Percentiles rank a stretch among this genome's conserved stretches.
Conservation (phyloP, 1,140 invertebrate species). For the Heliconius himera region DNA sequence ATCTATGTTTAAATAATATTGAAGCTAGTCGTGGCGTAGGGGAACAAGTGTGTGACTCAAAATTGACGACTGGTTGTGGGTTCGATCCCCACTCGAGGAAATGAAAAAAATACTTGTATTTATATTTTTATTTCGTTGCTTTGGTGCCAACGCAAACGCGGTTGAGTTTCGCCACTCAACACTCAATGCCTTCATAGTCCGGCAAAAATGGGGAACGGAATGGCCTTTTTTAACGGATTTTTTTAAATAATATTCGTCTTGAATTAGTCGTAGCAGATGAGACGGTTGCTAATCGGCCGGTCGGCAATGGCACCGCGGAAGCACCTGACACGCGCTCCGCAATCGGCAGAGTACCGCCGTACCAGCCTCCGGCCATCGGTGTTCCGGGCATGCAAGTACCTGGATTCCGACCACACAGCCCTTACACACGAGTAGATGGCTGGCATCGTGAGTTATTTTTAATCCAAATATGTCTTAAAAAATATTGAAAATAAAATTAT, state of each 20-base stretch:
- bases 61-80: too few species aligned
- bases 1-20: too few species aligned
- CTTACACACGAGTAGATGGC: constrained; percentile 59
- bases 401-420: constrained; percentile 58
- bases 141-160: too few species aligned
- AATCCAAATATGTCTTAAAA: background rate
- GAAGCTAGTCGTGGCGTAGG: too few species aligned
- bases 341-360: constrained; percentile 67
- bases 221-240: too few species aligned
- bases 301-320: constrained; percentile 58
- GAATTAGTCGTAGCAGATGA: constrained; percentile 19
- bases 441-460: constrained; percentile 66
- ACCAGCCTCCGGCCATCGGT: constrained; percentile 58
- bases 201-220: too few species aligned
- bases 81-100: too few species aligned
- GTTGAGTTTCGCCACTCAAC: too few species aligned
- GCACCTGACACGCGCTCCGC: constrained; percentile 64
- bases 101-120: too few species aligned
- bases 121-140: too few species aligned
- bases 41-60: too few species aligned
- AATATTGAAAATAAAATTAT: background rate
- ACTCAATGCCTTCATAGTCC: too few species aligned
- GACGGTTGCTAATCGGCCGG: constrained; percentile 37
- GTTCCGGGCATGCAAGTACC: constrained; percentile 48
- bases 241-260: background rate